phyloP scores from a whole-genome alignment of 2,797 vertebrate species.

The Parotocinclus haroldoi region DNA sequence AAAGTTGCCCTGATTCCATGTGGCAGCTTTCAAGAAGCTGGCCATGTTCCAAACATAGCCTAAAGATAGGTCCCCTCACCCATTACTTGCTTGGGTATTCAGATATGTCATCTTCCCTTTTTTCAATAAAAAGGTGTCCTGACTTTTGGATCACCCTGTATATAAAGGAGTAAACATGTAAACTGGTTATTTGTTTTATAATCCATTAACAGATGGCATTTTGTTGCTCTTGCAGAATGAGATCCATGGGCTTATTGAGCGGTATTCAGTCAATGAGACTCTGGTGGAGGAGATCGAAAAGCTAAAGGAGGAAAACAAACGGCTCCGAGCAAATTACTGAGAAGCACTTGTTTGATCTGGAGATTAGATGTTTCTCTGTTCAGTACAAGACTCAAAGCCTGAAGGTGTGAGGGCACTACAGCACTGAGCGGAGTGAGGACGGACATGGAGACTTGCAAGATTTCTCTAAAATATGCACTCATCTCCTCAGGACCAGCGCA shows the following conservation, averaged over 20 bases:
- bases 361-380: not conserved
- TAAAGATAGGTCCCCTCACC: too few species aligned
- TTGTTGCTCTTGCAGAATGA: slow-evolving; percentile 75
- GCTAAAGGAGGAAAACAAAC: slow-evolving; percentile 90
- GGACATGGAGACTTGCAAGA: not conserved
- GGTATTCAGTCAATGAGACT: slow-evolving; percentile 88
- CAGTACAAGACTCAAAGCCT: not conserved
- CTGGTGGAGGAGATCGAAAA: slow-evolving; percentile 92
- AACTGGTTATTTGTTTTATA: too few species aligned
- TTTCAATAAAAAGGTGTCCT: too few species aligned
- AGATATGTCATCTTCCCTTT: too few species aligned
- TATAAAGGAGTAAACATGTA: too few species aligned
- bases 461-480: slow-evolving; percentile 19
- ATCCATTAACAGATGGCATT: too few species aligned
- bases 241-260: slow-evolving; percentile 89
- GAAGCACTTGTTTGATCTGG: slow-evolving; percentile 14
- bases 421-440: slow-evolving; percentile 12
- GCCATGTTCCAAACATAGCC: too few species aligned
- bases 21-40: too few species aligned
- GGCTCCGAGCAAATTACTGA: slow-evolving; percentile 87
- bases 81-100: too few species aligned
- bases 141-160: too few species aligned
- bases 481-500: slow-evolving; percentile 7
- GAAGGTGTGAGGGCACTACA: slow-evolving; percentile 7
- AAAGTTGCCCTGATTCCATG: too few species aligned